These are phyloP conservation scores for Acanthurus leucopareius DNA, from an alignment of 2,797 vertebrate species.

Conservation along the genomic window DNA sequence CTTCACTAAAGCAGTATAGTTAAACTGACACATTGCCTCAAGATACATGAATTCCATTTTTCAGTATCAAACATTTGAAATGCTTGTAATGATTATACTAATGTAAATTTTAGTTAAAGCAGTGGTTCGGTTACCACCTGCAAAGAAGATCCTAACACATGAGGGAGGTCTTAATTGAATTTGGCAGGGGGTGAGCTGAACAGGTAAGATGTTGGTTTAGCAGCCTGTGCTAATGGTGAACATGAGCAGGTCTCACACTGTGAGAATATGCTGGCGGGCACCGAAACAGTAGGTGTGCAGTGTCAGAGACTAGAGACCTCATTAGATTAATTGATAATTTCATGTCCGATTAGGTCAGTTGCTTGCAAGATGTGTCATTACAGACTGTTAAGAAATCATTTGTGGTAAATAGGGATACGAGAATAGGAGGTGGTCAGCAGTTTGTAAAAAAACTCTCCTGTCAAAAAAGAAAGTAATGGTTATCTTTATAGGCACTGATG, in stretches of 20 bases:
- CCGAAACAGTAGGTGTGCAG: slow-evolving; percentile 3
- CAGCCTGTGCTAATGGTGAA: slow-evolving; percentile 12
- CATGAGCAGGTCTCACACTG: slow-evolving; percentile 2
- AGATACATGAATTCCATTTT: background rate
- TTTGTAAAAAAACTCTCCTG: background rate
- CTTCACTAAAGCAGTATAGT: background rate
- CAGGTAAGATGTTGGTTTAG: slow-evolving; percentile 22
- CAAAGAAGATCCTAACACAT: background rate
- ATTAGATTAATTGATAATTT: slow-evolving; percentile 36
- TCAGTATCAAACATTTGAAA: background rate
- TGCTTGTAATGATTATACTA: slow-evolving; percentile 1
- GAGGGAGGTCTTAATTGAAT: slow-evolving; percentile 16
- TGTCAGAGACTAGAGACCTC: slow-evolving; percentile 25
- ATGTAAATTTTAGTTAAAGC: background rate
- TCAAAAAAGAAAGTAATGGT: slow-evolving; percentile 19
- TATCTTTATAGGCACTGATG: slow-evolving; percentile 28
- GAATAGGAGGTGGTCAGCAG: slow-evolving; percentile 2
- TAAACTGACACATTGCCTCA: background rate
- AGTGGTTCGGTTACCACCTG: slow-evolving; percentile 16
- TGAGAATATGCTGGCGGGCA: slow-evolving; percentile 17
- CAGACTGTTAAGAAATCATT: slow-evolving; percentile 6
- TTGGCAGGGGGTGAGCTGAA: slow-evolving; percentile 5
- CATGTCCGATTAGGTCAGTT: slow-evolving; percentile 32
- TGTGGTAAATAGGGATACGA: background rate
- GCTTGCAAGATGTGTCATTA: slow-evolving; percentile 17